A percentile compares a stretch with the other conserved stretches of the same genome.
phyloP scores from a whole-genome alignment of 1,140 invertebrate species.

The Holcopasites calliopsidis region DNA sequence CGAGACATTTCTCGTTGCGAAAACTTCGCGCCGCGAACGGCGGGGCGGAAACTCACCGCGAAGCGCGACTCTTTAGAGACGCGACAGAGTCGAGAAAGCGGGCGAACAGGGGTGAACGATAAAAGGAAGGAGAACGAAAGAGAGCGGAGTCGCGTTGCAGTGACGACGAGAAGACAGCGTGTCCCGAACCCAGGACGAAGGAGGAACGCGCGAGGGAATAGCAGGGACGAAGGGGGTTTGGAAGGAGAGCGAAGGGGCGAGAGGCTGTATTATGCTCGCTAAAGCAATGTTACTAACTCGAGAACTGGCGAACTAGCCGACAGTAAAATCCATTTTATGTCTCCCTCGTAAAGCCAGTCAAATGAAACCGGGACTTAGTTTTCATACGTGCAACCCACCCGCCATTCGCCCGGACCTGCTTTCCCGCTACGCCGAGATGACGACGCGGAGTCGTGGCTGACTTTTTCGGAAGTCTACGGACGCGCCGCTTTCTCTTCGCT shows the following conservation, averaged over 20 bases:
- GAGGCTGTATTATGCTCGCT: conserved; percentile 68
- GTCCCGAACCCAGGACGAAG: neutral
- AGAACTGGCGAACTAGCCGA: conserved; percentile 78
- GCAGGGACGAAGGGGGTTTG: neutral
- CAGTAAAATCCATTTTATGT: conserved; percentile 79
- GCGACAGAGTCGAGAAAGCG: conserved; percentile 11
- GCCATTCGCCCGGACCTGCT: conserved; percentile 39
- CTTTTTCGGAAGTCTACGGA: conserved; percentile 58
- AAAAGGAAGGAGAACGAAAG: conserved; percentile 15
- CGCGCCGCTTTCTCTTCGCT: conserved; percentile 22
- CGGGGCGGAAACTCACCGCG: conserved; percentile 22
- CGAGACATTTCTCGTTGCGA: conserved; percentile 56
- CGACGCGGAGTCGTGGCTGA: conserved; percentile 28
- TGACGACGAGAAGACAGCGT: neutral
- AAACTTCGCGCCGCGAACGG: conserved; percentile 55
- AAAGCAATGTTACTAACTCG: conserved; percentile 77
- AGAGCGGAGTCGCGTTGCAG: neutral
- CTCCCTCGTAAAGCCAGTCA: conserved; percentile 77
- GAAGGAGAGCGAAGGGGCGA: conserved; percentile 23
- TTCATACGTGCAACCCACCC: conserved; percentile 74
- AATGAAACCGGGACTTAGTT: conserved; percentile 78
- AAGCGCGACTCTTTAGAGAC: conserved; percentile 24
- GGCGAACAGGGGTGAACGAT: neutral
- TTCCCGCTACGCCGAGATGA: conserved; percentile 15
- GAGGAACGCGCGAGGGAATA: conserved; percentile 17